phyloP scores from a whole-genome alignment of 2,797 vertebrate species.

The Mormyrops boulengeri region DNA sequence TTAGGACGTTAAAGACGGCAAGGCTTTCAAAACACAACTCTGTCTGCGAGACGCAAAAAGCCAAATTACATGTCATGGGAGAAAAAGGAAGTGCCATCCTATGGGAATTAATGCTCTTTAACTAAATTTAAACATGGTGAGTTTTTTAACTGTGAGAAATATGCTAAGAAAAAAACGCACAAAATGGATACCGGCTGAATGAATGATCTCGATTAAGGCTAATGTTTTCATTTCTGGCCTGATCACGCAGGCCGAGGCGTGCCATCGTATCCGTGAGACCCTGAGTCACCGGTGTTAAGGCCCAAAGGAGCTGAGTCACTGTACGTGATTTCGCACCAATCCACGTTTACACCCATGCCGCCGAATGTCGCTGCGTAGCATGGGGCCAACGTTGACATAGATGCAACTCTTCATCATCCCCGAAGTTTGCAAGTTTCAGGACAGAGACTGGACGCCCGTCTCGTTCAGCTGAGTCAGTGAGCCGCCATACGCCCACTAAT shows the following conservation, averaged over 20 bases:
- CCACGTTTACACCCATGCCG: not conserved
- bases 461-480: not conserved
- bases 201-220: not conserved
- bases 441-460: not conserved
- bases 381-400: not conserved
- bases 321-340: not conserved
- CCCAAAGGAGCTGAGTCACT: not conserved
- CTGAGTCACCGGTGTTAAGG: not conserved
- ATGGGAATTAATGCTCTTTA: not conserved
- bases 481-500: not conserved
- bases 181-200: not conserved
- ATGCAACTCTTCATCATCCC: not conserved
- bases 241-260: not conserved
- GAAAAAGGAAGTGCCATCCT: not conserved
- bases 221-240: not conserved
- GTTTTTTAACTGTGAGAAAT: not conserved
- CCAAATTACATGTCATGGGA: constrained; percentile 10
- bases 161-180: not conserved
- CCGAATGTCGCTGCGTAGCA: not conserved
- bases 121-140: not conserved
- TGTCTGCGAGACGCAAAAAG: not conserved
- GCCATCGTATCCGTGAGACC: not conserved
- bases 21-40: not conserved
- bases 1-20: constrained; percentile 9
- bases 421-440: not conserved